phyloP scores from a whole-genome alignment of 2,888 invertebrate genomes.

The Aricia artaxerxes region DNA sequence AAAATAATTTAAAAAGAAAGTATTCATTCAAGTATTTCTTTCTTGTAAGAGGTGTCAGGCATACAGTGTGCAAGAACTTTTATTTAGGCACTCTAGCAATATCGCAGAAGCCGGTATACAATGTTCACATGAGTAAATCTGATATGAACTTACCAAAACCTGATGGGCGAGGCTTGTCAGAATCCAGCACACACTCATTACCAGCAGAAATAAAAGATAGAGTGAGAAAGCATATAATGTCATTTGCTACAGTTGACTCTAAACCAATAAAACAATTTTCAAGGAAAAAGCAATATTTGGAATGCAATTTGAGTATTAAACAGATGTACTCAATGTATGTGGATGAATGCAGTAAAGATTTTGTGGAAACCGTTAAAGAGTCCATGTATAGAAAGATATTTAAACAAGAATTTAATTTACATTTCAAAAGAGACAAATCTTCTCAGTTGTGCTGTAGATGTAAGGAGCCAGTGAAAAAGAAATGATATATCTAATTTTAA shows the following conservation, averaged over 20 bases:
- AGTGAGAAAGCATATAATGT: conserved; percentile 64
- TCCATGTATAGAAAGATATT: conserved; percentile 75
- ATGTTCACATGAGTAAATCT: conserved; percentile 69
- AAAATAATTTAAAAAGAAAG: conserved; percentile 54
- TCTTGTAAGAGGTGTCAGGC: conserved; percentile 56
- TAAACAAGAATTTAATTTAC: conserved; percentile 66
- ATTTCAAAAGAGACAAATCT: conserved; percentile 61
- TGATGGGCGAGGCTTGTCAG: conserved; percentile 65
- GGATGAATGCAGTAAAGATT: conserved; percentile 57
- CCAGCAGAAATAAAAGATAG: conserved; percentile 63
- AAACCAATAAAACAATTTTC: conserved; percentile 63
- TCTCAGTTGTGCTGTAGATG: conserved; percentile 64
- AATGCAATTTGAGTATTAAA: conserved; percentile 60
- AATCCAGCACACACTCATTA: conserved; percentile 61
- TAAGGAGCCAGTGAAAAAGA: conserved; percentile 64
- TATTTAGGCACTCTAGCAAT: conserved; percentile 72
- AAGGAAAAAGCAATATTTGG: conserved; percentile 64
- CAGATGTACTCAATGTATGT: conserved; percentile 68
- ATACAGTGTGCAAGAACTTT: conserved; percentile 70
- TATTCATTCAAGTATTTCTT: conserved; percentile 73
- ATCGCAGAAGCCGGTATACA: conserved; percentile 73
- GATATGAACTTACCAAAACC: conserved; percentile 72
- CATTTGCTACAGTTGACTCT: conserved; percentile 60
- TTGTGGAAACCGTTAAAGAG: conserved; percentile 59
- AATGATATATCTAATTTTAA: conserved; percentile 43